Base-by-base conservation (phyloP, 2,113 vertebrate species). In the Acanthisitta chloris region DNA sequence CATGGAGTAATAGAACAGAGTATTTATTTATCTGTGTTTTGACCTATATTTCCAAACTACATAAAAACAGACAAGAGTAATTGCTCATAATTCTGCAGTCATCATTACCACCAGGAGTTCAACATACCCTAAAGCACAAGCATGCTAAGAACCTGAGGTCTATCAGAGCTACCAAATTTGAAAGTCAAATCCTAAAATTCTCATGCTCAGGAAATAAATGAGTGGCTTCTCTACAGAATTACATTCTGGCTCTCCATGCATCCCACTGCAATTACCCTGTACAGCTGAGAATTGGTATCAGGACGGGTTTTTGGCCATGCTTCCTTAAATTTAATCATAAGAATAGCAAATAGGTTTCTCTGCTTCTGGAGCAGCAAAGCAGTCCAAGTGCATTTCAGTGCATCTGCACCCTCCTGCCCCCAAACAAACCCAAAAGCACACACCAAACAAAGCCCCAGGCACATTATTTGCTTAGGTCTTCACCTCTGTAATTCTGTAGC, bases 11-110 rank as follows among this genome's bases (percentile, higher is more conserved):
- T 3, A 61, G 66, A 93, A 90, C 40, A 72, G 85, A 91, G 6
- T 88, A 92, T 70, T 79, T 91, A 93, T 76, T 93, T 91, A 90
- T 88, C 49, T 29, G 28, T 93, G 64, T 86, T 90, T 86, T 91
- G 77, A 93, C 70, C 82, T 87, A 67, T 78, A 77, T 94, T 94
- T 95, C 81, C 76, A 93, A 87, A 91, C 65, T 83, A 45, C 34
- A 43, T 14, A 71, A 74, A 93, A 96, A 36, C 58, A 92, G 64
- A 88, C 6, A 66, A 21, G 61, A 54, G 15, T 59, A 82, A 88
- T 52, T 52, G 43, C 43, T 94, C 36, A 24, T 57, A 92, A 90
- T 83, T 78, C 57, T 76, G 33, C 55, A 88, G 74, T 62, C 57
- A 18, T 57, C n/a, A 21, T 64, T 65, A 72, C 8, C 11, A 57